phyloP scores from a whole-genome alignment of 2,888 invertebrate genomes.

The Tachina fera region DNA sequence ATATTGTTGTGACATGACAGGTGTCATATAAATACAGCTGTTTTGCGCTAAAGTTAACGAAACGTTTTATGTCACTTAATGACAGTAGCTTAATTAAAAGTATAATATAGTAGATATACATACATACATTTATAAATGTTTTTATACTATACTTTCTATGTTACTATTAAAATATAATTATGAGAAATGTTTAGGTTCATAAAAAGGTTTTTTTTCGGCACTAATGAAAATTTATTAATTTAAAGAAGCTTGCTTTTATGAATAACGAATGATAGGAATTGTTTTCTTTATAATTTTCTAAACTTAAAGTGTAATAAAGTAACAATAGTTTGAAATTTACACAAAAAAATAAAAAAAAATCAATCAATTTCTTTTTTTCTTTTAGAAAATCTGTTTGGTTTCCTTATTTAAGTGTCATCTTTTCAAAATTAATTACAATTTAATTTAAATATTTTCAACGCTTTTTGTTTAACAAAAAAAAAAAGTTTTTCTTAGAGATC shows the following conservation, averaged over 20 bases:
- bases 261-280: too few relatives aligned
- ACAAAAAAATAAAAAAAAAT: slow-evolving; percentile 1
- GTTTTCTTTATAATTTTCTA: slow-evolving; percentile 1
- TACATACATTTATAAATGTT: too few relatives aligned
- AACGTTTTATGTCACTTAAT: slow-evolving; percentile 9
- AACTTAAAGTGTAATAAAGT: not conserved
- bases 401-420: slow-evolving; percentile 41
- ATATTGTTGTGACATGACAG: slow-evolving; percentile 46
- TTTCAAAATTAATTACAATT: slow-evolving; percentile 58
- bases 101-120: too few relatives aligned
- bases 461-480: slow-evolving; percentile 32
- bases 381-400: not conserved
- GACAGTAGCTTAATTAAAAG: not conserved
- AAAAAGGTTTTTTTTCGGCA: not conserved
- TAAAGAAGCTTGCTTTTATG: too few relatives aligned
- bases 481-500: not conserved
- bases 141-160: too few relatives aligned
- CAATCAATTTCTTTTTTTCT: slow-evolving; percentile 29
- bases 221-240: too few relatives aligned
- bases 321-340: not conserved
- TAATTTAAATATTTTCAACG: slow-evolving; percentile 67
- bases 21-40: slow-evolving; percentile 56
- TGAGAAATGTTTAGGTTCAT: not conserved
- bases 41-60: not conserved
- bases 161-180: not conserved